A percentile compares a stretch with the other conserved stretches of the same genome.
These are phyloP conservation scores for Acanthococcus lagerstroemiae DNA, from an alignment of 2,888 invertebrate species.

Conservation along the genomic window DNA sequence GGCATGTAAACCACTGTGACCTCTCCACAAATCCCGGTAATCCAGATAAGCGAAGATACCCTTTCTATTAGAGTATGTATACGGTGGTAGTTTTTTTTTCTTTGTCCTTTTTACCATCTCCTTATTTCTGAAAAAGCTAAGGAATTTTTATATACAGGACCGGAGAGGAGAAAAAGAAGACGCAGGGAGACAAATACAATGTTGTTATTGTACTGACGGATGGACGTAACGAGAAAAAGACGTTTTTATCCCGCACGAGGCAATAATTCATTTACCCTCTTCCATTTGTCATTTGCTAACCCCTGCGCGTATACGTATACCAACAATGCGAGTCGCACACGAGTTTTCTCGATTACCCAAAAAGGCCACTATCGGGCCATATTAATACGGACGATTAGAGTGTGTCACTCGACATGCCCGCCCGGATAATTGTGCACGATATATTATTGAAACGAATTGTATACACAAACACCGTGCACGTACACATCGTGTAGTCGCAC, in stretches of 20 bases:
- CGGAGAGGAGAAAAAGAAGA: not conserved
- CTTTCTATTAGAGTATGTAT: conserved; percentile 21
- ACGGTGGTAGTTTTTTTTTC: not conserved
- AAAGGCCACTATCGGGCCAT: conserved; percentile 20
- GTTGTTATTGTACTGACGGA: conserved; percentile 30
- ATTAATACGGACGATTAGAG: conserved; percentile 17
- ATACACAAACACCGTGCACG: not conserved
- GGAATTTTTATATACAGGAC: not conserved
- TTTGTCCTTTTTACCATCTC: not conserved
- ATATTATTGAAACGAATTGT: no score
- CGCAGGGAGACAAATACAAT: conserved; percentile 18
- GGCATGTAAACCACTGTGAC: conserved; percentile 22
- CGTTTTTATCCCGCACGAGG: conserved; percentile 24
- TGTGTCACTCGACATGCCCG: conserved; percentile 19
- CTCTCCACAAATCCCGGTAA: conserved; percentile 21
- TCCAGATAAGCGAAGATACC: conserved; percentile 25
- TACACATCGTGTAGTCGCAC: no score
- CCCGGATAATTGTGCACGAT: no score
- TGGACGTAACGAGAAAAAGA: conserved; percentile 28
- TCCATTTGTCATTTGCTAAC: conserved; percentile 20
- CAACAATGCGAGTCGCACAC: conserved; percentile 10
- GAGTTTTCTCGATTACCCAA: conserved; percentile 22
- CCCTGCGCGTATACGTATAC: not conserved
- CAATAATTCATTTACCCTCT: conserved; percentile 30
- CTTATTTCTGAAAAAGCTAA: not conserved